Conservation (phyloP, 2,888 invertebrate genomes). For the Trichacis sp. region DNA sequence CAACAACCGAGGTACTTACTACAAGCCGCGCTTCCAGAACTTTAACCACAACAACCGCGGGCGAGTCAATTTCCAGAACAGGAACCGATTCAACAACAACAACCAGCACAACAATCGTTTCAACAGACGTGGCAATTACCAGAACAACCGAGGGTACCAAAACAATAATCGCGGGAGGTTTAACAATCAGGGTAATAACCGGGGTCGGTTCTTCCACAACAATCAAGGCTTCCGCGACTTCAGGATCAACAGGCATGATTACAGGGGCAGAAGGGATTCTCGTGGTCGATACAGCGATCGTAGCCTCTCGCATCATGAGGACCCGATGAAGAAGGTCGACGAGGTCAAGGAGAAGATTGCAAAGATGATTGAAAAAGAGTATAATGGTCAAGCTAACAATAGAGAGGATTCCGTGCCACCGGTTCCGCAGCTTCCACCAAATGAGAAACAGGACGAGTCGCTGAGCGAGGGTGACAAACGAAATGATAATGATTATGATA, state of each 20-base stretch:
- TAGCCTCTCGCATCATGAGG: slow-evolving; percentile 67
- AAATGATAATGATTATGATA: slow-evolving; percentile 68
- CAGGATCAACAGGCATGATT: slow-evolving; percentile 73
- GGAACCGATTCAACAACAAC: slow-evolving; percentile 57
- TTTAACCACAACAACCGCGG: slow-evolving; percentile 73
- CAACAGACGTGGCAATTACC: slow-evolving; percentile 52
- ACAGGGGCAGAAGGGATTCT: too few species aligned
- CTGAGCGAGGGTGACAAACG: slow-evolving; percentile 74
- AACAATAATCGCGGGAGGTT: slow-evolving; percentile 48
- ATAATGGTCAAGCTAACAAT: slow-evolving; percentile 51
- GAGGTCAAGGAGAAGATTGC: slow-evolving; percentile 74
- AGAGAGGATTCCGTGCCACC: slow-evolving; percentile 18
- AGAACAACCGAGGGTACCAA: slow-evolving; percentile 58
- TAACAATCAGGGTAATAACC: slow-evolving; percentile 50
- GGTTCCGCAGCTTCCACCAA: slow-evolving; percentile 46
- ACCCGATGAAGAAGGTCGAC: slow-evolving; percentile 71
- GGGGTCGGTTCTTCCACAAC: slow-evolving; percentile 64
- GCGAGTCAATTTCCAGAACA: slow-evolving; percentile 67
- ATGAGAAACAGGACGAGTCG: slow-evolving; percentile 72
- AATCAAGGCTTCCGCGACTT: slow-evolving; percentile 75
- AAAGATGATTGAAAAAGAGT: slow-evolving; percentile 70
- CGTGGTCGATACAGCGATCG: slow-evolving; percentile 71
- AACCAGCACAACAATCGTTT: slow-evolving; percentile 59
- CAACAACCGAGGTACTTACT: slow-evolving; percentile 80
- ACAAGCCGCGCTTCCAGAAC: slow-evolving; percentile 82